Conservation (phyloP, 2,797 vertebrate species). For the Enteromius argenteus region DNA sequence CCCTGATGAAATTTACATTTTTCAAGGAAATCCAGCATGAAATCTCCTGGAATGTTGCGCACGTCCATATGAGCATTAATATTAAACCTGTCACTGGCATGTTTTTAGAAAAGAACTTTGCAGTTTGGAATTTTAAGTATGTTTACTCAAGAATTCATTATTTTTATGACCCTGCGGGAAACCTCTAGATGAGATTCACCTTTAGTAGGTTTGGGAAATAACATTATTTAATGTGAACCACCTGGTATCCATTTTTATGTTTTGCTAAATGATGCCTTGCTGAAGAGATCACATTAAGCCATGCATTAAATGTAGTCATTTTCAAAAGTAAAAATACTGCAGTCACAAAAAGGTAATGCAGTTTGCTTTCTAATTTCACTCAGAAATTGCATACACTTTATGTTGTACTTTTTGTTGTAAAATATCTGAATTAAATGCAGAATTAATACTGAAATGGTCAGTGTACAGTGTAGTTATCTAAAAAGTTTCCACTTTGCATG, state of each 20-base stretch:
- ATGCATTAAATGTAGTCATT: not conserved
- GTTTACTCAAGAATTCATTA: not conserved
- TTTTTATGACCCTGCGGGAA: not conserved
- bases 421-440: not conserved
- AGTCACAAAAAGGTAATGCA: not conserved
- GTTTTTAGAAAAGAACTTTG: not conserved
- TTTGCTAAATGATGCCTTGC: not conserved
- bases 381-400: not conserved
- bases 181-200: not conserved
- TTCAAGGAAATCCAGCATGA: slow-evolving; percentile 19
- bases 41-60: not conserved
- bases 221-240: not conserved
- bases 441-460: not conserved
- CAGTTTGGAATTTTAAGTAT: slow-evolving; percentile 3
- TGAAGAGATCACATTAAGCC: not conserved
- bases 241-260: not conserved
- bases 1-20: slow-evolving; percentile 3
- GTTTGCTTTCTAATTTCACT: not conserved
- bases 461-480: not conserved
- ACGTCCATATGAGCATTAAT: not conserved
- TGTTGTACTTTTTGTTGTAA: not conserved
- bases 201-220: not conserved
- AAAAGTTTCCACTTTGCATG: not conserved
- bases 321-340: not conserved
- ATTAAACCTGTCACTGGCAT: not conserved